Evolutionary conservation across 30 jellyfish, hydroid and myxozoan species (phyloP), one percentile per base, ranked within the genome.

Genomic region (Aurelia coerulea): DNA sequence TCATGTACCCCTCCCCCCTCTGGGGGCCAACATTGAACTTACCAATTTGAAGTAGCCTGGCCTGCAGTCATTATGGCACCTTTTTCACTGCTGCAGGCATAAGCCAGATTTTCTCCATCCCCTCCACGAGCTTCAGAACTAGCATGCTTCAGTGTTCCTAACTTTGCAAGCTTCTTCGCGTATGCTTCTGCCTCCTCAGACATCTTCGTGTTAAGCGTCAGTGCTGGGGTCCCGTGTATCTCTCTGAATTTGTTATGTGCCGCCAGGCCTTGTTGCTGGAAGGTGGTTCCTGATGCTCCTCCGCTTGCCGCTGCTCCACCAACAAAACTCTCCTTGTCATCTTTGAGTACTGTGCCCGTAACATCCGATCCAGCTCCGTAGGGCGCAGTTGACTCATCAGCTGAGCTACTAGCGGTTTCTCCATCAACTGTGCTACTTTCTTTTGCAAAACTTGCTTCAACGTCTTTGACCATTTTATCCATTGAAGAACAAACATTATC

Each of bases 21-120:
- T 23, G 51, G 6, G 62, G n/a, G 14, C 11, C n/a, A 23, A 53
- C 35, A 7, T 23, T 16, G 51, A 39, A 37, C 84, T 23, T 74
- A 92, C 98, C 98, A 92, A 51, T 76, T 56, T 52, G 72, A 68
- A 6, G 94, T 82, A 9, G 96, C 96, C 35, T 69, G 81, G 11
- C 91, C 93, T 16, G 85, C 98, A 53, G 74, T 75, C 19, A 53
- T 60, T 56, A 69, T 84, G 9, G 59, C 62, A 17, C 80, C 86
- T 29, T 65, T 35, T 15, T 79, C 94, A 18, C 91, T 34, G 9
- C 83, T 58, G 63, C 98, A 92, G 7, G 83, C 58, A 42, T 49
- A 76, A 16, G 98, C 98, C 23, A 86, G 83, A 73, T 92, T 92
- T 79, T 92, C 98, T 8, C 98, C 98, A 52, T 82, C 97, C 34